These are phyloP conservation scores for Dicerorhinus sumatrensis DNA, from an alignment of 2,113 vertebrate genomes.

Conservation along the genomic window DNA sequence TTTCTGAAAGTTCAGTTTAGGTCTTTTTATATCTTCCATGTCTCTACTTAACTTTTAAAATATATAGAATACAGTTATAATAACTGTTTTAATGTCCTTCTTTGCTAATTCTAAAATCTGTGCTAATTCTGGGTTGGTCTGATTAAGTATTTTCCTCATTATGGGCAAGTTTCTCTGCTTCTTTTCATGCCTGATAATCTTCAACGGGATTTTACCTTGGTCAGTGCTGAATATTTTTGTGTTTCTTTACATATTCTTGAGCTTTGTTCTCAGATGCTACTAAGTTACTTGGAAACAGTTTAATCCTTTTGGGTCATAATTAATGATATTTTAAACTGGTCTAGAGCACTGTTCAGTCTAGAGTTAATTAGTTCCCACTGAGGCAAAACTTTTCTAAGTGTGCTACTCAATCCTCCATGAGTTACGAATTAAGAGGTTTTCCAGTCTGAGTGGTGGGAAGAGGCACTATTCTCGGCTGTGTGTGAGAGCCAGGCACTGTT, in stretches of 20 bases:
- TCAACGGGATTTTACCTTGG: neutral
- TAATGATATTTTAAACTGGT: neutral
- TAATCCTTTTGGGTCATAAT: neutral
- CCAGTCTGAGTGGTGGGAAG: neutral
- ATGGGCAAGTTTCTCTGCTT: neutral
- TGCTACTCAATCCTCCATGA: neutral
- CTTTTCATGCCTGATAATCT: neutral
- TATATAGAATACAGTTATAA: neutral
- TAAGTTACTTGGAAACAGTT: constrained; percentile 23
- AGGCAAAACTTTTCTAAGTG: neutral
- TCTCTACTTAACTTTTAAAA: constrained; percentile 27
- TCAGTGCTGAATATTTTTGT: neutral
- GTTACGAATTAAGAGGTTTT: neutral
- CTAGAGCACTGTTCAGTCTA: neutral
- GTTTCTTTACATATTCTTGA: neutral
- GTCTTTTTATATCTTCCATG: neutral
- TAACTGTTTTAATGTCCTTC: neutral
- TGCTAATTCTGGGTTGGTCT: neutral
- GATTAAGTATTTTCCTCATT: neutral
- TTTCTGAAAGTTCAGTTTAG: constrained; percentile 7
- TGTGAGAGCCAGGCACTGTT: neutral
- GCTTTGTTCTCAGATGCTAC: neutral
- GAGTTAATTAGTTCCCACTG: neutral
- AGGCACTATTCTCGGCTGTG: neutral
- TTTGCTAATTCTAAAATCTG: neutral